phyloP scores from a whole-genome alignment of 2,797 vertebrate species.

The Anguilla pacifica region DNA sequence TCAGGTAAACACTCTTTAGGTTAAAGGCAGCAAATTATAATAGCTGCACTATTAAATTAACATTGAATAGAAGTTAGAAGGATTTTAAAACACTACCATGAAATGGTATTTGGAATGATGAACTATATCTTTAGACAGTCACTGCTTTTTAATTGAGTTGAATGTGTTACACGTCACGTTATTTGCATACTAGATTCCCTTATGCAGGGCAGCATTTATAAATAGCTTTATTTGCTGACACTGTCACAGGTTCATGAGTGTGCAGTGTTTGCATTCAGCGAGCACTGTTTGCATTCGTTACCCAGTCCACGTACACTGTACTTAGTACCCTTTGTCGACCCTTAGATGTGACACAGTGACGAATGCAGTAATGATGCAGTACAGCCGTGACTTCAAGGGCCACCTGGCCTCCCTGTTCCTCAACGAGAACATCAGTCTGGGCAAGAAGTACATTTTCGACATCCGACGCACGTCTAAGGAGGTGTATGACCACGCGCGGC shows the following conservation, averaged over 20 bases:
- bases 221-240: not conserved
- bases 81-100: not conserved
- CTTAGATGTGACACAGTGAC: constrained; percentile 95
- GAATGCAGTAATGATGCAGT: constrained; percentile 98
- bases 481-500: constrained; percentile 91
- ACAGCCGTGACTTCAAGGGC: constrained; percentile 96
- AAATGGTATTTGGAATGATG: not conserved
- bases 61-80: not conserved
- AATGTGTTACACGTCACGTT: not conserved
- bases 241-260: not conserved
- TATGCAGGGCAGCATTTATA: not conserved
- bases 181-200: not conserved
- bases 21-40: too few relatives aligned
- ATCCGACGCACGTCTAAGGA: constrained; percentile 96
- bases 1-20: too few relatives aligned
- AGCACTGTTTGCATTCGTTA: not conserved
- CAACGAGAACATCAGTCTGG: constrained; percentile 96
- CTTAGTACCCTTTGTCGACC: not conserved
- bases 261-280: not conserved
- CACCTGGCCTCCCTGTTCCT: constrained; percentile 95
- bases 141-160: not conserved
- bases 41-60: not conserved
- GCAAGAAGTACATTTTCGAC: constrained; percentile 97
- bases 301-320: not conserved
- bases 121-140: not conserved